Conservation (phyloP, 2,888 invertebrate genomes). For the Eledone cirrhosa region DNA sequence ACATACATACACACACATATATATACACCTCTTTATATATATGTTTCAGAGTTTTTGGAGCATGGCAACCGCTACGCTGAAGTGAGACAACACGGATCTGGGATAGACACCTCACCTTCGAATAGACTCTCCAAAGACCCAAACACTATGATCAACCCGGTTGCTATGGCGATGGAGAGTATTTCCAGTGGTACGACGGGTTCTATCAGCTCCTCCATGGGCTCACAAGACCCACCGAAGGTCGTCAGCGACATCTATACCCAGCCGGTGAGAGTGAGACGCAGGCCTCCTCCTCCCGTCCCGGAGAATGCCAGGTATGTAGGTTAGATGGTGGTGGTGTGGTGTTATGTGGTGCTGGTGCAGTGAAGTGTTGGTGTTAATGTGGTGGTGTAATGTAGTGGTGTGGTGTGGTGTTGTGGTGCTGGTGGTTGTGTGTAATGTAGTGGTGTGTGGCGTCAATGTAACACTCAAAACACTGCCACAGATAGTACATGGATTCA, state of each 20-base stretch:
- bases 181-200: too few species aligned
- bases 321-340: too few species aligned
- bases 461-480: too few species aligned
- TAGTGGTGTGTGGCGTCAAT: too few species aligned
- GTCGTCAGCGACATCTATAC: slow-evolving; percentile 14
- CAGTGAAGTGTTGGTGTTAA: too few species aligned
- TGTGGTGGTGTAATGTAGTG: too few species aligned
- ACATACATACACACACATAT: neutral
- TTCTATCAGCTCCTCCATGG: too few species aligned
- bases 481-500: too few species aligned
- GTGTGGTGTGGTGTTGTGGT: too few species aligned
- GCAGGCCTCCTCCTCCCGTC: slow-evolving; percentile 13
- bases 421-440: too few species aligned
- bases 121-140: slow-evolving; percentile 14
- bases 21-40: neutral
- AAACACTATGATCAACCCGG: neutral
- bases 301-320: slow-evolving; percentile 8
- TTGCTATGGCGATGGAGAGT: neutral
- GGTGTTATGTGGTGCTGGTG: too few species aligned
- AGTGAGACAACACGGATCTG: neutral
- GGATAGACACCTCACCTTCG: slow-evolving; percentile 2
- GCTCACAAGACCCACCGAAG: too few species aligned
- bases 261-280: slow-evolving; percentile 12
- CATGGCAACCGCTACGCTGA: slow-evolving; percentile 20
- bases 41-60: slow-evolving; percentile 5